Conservation (phyloP, 2,797 vertebrate genomes). For the Danio tinwini region DNA sequence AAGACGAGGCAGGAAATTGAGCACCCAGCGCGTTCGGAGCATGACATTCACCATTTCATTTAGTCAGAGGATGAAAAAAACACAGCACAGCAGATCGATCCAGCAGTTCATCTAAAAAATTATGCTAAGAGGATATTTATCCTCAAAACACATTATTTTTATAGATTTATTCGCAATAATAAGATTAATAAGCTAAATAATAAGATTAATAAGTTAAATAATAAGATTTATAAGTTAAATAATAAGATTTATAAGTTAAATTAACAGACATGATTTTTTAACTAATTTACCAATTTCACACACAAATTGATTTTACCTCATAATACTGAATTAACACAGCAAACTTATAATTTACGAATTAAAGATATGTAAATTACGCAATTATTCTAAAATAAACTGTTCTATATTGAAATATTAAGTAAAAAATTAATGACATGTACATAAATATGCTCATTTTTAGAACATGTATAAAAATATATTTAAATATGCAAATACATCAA, state of each 20-base stretch:
- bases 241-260: background rate
- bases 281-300: too few species aligned
- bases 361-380: too few species aligned
- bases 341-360: too few species aligned
- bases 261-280: too few species aligned
- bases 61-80: background rate
- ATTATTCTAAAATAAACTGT: too few species aligned
- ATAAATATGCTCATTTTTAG: too few species aligned
- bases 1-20: constrained; percentile 43
- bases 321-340: background rate
- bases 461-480: too few species aligned
- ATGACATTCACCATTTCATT: constrained; percentile 14
- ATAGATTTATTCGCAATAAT: background rate
- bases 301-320: background rate
- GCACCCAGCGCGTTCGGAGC: background rate
- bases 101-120: background rate
- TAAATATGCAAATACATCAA: too few species aligned
- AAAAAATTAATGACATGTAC: too few species aligned
- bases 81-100: background rate
- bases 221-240: too few species aligned
- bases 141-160: background rate
- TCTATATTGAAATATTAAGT: too few species aligned
- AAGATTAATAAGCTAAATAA: too few species aligned
- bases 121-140: background rate
- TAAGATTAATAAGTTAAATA: background rate